These are phyloP conservation scores for Drosophila planitibia DNA, from an alignment of 2,888 invertebrate genomes.

Conservation along the genomic window DNA sequence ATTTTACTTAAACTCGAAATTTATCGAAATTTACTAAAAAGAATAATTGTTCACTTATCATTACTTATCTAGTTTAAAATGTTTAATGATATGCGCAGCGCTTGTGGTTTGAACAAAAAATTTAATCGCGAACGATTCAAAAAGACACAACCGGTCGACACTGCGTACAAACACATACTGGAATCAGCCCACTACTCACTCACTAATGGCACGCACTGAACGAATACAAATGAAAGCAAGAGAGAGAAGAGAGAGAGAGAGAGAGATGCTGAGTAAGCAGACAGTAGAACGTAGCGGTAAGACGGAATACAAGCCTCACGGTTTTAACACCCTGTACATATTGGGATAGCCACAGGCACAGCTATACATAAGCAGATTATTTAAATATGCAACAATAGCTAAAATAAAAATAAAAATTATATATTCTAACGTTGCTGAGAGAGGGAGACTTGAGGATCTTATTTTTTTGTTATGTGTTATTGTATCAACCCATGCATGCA, in stretches of 20 bases:
- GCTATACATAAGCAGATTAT: neutral
- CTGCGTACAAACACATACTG: constrained; percentile 25
- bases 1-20: neutral
- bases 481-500: neutral
- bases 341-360: neutral
- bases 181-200: neutral
- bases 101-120: neutral
- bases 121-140: neutral
- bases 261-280: neutral
- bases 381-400: neutral
- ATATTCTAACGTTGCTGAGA: neutral
- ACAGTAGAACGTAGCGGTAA: neutral
- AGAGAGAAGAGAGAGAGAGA: neutral
- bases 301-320: neutral
- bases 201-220: neutral
- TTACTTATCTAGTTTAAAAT: constrained; percentile 15
- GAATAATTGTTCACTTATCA: constrained; percentile 8
- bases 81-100: neutral
- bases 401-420: neutral
- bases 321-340: neutral
- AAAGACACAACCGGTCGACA: constrained; percentile 21
- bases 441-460: neutral
- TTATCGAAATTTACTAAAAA: neutral
- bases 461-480: neutral
- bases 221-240: neutral